A percentile compares a stretch with the other conserved stretches of the same genome.
These are phyloP conservation scores for Caenorhabditis parvicauda DNA, from an alignment of 2,888 invertebrate species.

Conservation along the genomic window DNA sequence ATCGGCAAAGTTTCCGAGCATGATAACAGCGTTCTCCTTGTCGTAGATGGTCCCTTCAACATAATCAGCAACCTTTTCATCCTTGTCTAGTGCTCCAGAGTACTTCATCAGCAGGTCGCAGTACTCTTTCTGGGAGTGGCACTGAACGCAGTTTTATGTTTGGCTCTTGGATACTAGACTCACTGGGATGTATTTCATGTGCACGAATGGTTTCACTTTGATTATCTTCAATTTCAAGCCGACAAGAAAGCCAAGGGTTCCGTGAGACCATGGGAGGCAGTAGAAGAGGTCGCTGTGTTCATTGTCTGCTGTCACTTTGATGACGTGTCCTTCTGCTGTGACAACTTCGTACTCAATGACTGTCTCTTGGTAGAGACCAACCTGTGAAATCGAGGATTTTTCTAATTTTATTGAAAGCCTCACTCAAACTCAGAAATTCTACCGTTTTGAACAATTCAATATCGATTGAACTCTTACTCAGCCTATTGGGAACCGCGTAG, in stretches of 20 bases:
- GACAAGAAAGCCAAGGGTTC: slow-evolving; percentile 72
- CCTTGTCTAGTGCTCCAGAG: slow-evolving; percentile 69
- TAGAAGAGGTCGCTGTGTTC: slow-evolving; percentile 70
- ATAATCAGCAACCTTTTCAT: slow-evolving; percentile 68
- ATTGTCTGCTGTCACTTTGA: slow-evolving; percentile 65
- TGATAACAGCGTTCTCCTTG: slow-evolving; percentile 71
- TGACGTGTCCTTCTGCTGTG: slow-evolving; percentile 70
- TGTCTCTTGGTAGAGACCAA: slow-evolving; percentile 73
- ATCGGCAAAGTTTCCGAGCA: slow-evolving; percentile 73
- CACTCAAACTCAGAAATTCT: no score
- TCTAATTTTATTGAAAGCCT: no score
- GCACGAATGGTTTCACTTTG: slow-evolving; percentile 71
- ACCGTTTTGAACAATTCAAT: no score
- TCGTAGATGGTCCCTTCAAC: slow-evolving; percentile 73
- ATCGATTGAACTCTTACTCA: no score
- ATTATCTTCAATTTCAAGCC: slow-evolving; percentile 72
- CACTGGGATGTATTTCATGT: slow-evolving; percentile 71
- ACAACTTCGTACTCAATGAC: slow-evolving; percentile 73
- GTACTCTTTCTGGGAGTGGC: slow-evolving; percentile 71
- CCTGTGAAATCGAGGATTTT: slow-evolving; percentile 62
- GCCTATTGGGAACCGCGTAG: no score
- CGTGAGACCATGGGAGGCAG: slow-evolving; percentile 71
- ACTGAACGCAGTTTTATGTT: slow-evolving; percentile 29
- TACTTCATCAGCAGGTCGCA: slow-evolving; percentile 71
- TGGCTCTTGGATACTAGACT: neutral